Conservation (phyloP, 2,888 invertebrate genomes). For the Halictus quadricinctus region DNA sequence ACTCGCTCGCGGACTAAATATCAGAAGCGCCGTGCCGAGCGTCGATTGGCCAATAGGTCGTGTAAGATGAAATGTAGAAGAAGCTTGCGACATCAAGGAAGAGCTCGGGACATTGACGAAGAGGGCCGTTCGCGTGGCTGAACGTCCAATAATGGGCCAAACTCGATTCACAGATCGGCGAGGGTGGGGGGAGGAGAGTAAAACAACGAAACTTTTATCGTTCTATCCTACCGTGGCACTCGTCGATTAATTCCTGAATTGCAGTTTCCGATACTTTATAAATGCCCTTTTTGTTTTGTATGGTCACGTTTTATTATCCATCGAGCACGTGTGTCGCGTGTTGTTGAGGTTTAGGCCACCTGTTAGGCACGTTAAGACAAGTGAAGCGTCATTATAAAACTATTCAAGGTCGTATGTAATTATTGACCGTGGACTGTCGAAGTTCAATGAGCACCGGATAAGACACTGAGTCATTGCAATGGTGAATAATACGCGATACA, state of each 20-base stretch:
- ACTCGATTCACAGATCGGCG: neutral
- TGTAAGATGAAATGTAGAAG: conserved; percentile 60
- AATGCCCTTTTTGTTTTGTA: neutral
- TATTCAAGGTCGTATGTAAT: neutral
- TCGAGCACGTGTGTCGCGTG: neutral
- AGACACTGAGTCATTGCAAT: neutral
- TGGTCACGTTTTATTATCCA: neutral
- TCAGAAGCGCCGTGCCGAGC: conserved; percentile 40
- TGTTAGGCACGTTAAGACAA: neutral
- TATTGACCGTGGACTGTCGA: neutral
- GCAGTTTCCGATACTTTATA: neutral
- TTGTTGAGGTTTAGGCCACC: neutral
- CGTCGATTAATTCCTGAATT: neutral
- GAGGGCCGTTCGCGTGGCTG: conserved; percentile 21
- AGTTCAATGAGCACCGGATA: neutral
- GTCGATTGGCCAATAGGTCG: conserved; percentile 58
- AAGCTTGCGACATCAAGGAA: conserved; percentile 53
- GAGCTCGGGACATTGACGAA: conserved; percentile 42
- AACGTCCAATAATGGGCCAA: neutral
- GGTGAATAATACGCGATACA: neutral
- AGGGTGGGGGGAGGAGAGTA: neutral
- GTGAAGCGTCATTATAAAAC: neutral
- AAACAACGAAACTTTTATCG: neutral
- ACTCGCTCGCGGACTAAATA: conserved; percentile 54
- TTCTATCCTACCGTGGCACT: too few relatives aligned